Evolutionary conservation across 1,140 invertebrate genomes (phyloP).

Genomic region (Drosophila tsacasi): DNA sequence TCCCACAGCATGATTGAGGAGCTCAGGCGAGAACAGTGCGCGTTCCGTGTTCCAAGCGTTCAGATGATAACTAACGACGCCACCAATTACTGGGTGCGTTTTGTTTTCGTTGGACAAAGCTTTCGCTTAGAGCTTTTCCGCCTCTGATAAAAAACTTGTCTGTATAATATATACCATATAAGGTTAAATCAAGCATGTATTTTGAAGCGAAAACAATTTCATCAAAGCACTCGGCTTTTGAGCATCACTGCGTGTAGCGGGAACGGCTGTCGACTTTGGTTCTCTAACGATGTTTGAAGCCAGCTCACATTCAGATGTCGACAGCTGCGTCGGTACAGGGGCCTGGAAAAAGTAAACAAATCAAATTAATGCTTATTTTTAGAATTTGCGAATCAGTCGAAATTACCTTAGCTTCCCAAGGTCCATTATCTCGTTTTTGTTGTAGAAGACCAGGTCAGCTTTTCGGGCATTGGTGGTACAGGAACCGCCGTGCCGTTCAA

Average conservation of each 20-base stretch:
- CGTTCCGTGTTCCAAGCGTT: conserved; percentile 16
- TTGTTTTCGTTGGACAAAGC: conserved; percentile 35
- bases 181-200: conserved; percentile 17
- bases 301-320: conserved; percentile 61
- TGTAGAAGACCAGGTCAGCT: conserved; percentile 56
- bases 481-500: conserved; percentile 52
- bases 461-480: conserved; percentile 40
- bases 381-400: background rate
- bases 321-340: conserved; percentile 56
- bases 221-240: conserved; percentile 11
- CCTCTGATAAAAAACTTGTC: conserved; percentile 37
- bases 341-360: conserved; percentile 20
- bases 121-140: conserved; percentile 29
- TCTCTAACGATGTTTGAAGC: conserved; percentile 51
- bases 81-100: conserved; percentile 41
- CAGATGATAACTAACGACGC: conserved; percentile 44
- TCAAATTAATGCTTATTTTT: conserved; percentile 3
- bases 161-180: conserved; percentile 13
- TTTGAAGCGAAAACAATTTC: background rate
- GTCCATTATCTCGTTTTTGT: background rate
- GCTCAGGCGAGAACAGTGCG: background rate
- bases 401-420: conserved; percentile 49
- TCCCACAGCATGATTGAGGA: conserved; percentile 62
- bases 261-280: conserved; percentile 46
- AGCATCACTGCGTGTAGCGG: conserved; percentile 60